Evolutionary conservation across 2,113 vertebrate species (phyloP).

Genomic region (Mustela nigripes): DNA sequence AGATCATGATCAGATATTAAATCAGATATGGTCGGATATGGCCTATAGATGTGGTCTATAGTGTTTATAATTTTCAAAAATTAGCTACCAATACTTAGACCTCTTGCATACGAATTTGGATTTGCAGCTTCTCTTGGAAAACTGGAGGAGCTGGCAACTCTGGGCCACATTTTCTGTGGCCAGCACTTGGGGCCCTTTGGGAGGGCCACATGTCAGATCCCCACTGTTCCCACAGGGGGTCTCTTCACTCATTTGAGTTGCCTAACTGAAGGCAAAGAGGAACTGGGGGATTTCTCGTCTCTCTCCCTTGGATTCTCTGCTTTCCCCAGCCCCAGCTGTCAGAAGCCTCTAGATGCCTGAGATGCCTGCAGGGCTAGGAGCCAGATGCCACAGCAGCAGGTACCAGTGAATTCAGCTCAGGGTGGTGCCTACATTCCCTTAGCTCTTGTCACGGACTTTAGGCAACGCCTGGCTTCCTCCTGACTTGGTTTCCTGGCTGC

Average conservation of each 20-base stretch:
- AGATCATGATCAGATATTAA: neutral
- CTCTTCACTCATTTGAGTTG: neutral
- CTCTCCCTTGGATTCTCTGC: neutral
- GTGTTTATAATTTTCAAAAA: neutral
- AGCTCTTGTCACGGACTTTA: neutral
- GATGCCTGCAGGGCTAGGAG: neutral
- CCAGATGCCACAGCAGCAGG: neutral
- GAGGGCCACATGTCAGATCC: too few species aligned
- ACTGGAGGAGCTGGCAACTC: neutral
- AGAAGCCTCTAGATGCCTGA: neutral
- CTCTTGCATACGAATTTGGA: neutral
- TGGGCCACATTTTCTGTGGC: neutral
- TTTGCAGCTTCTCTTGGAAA: neutral
- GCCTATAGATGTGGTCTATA: neutral
- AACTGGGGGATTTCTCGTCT: neutral
- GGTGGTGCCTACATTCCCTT: fast-evolving
- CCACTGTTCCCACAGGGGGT: too few species aligned
- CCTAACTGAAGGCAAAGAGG: neutral
- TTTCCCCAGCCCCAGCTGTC: neutral
- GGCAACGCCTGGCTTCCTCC: neutral
- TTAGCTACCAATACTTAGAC: neutral
- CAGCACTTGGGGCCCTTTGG: neutral
- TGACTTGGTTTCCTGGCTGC: neutral
- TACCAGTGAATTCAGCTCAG: fast-evolving
- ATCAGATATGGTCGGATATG: too few species aligned